These are phyloP conservation scores for Nyctereutes procyonoides DNA, from an alignment of 2,113 vertebrate genomes.

Conservation along the genomic window DNA sequence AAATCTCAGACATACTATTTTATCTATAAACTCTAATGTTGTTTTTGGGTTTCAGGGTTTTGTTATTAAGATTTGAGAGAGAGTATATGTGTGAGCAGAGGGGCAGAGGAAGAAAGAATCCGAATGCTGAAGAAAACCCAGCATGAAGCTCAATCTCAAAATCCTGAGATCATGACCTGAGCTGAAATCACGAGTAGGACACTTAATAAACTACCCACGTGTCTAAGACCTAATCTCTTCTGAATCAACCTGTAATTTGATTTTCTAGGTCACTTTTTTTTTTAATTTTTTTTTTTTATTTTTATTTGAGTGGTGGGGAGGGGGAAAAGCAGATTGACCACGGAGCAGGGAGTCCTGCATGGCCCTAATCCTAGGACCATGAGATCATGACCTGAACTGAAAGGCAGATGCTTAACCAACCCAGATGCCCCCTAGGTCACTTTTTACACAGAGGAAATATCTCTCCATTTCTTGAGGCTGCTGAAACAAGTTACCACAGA, in stretches of 20 bases:
- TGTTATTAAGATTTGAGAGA: too few relatives aligned
- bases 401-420: neutral
- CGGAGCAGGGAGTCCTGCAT: neutral
- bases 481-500: neutral
- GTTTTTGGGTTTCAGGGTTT: too few relatives aligned
- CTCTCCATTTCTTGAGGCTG: neutral
- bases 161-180: too few relatives aligned
- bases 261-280: neutral
- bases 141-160: too few relatives aligned
- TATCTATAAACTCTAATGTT: neutral
- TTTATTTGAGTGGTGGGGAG: neutral
- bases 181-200: too few relatives aligned
- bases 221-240: too few relatives aligned
- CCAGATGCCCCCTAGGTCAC: neutral
- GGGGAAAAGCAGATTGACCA: neutral
- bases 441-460: neutral
- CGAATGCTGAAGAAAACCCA: too few relatives aligned
- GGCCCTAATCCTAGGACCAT: neutral
- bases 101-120: neutral
- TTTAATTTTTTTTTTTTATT: neutral
- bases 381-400: neutral
- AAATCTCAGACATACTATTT: neutral
- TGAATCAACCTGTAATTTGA: neutral
- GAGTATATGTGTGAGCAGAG: too few relatives aligned
- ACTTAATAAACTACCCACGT: too few relatives aligned